Evolutionary conservation across 2,888 invertebrate genomes (phyloP).

Genomic region (Cerceris ruficornis): DNA sequence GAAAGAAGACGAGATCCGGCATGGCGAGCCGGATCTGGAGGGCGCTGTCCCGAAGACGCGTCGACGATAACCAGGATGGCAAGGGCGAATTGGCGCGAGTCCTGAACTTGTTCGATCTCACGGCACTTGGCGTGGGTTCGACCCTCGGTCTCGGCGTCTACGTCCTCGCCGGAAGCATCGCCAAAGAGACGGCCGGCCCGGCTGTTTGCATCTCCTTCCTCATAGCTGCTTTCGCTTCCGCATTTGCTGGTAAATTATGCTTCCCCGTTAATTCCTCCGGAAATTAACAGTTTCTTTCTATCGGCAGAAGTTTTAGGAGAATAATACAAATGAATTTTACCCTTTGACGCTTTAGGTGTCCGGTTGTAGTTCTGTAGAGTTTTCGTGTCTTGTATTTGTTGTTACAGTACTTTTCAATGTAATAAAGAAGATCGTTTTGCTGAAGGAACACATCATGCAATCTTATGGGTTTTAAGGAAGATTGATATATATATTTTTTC

Average conservation of each 20-base stretch:
- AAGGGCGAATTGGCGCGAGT: slow-evolving; percentile 85
- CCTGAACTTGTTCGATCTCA: slow-evolving; percentile 91
- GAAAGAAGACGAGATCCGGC: not conserved
- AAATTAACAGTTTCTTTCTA: slow-evolving; percentile 28
- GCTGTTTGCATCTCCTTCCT: slow-evolving; percentile 95
- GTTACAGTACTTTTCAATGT: too few species aligned
- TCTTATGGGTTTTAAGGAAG: too few species aligned
- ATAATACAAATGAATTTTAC: not conserved
- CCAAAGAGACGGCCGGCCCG: slow-evolving; percentile 93
- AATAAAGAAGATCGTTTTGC: too few species aligned
- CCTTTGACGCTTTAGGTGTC: too few species aligned
- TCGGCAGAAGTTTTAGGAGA: not conserved
- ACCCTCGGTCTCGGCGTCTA: slow-evolving; percentile 97
- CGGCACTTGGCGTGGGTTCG: slow-evolving; percentile 93
- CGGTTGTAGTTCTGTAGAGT: too few species aligned
- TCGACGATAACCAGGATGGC: slow-evolving; percentile 74
- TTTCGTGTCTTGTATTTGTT: too few species aligned
- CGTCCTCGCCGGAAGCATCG: slow-evolving; percentile 95
- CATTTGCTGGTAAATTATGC: slow-evolving; percentile 89
- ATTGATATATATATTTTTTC: too few species aligned
- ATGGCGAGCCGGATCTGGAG: slow-evolving; percentile 74
- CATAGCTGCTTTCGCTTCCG: slow-evolving; percentile 95
- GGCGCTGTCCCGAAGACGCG: slow-evolving; percentile 82
- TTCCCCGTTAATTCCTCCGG: slow-evolving; percentile 2
- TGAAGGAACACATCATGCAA: too few species aligned